Base-by-base conservation (phyloP, 2,113 vertebrate genomes). In the Galemys pyrenaicus region DNA sequence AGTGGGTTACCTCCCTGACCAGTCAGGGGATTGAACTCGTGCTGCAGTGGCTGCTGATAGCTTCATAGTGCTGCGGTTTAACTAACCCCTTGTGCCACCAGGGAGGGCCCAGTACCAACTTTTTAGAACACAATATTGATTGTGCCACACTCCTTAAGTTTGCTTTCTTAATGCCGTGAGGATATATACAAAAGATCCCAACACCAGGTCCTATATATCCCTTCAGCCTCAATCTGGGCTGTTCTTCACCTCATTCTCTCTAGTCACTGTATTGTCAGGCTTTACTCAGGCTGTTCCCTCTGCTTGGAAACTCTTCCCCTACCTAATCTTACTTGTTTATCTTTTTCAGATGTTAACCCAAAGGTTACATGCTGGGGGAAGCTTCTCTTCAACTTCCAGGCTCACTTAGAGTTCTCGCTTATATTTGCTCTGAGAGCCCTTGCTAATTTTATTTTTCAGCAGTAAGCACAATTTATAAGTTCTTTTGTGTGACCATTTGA, bases 81-180 rank as follows among this genome's bases (percentile, higher is more conserved):
- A n/a, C n/a, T n/a, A n/a, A n/a, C n/a, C n/a, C n/a, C n/a, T n/a
- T n/a, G n/a, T n/a, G n/a, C n/a, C n/a, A n/a, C n/a, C n/a, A n/a
- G n/a, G n/a, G n/a, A n/a, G n/a, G n/a, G n/a, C n/a, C n/a, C n/a
- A n/a, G n/a, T n/a, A n/a, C 35, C 20, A 62, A 54, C 35, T 46
- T 91, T 68, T 88, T 49, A 88, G 92, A 93, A 78, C 41, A 70
- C 5, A 56, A 83, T 79, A 35, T 32, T 46, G 28, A 81, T 88
- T 17, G 73, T 10, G n/a, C 5, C 10, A 28, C 32, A 88, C 44
- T 67, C 75, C 73, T 85, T 91, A 26, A 60, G 19, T 91, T 92
- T 80, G 19, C 20, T 84, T 60, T 70, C 26, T 17, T 26, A 74
- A 22, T 60, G 19, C 74, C 70, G 51, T 67, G 13, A 86, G 30